Evolutionary conservation across 1,140 invertebrate species (phyloP), one percentile per base, ranked within the genome.

Genomic region (Ceratitis capitata): DNA sequence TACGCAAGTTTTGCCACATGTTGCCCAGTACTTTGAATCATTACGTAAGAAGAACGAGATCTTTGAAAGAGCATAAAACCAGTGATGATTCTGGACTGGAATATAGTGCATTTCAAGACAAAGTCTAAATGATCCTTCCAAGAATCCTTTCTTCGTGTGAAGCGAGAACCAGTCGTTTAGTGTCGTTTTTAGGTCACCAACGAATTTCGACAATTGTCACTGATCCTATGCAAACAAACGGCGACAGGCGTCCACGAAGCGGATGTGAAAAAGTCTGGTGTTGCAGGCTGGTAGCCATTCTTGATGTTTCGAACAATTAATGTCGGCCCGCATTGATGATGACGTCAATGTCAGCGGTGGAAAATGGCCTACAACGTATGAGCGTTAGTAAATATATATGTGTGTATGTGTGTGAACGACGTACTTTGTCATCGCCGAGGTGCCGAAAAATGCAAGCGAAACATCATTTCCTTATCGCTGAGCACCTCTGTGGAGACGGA

Each of bases 151-250:
- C 69, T 7, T 45, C 39, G n/a, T 78, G 39, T 39, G 35, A 78
- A 78, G 51, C n/a, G 19, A n/a, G 51, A 9, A 3, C n/a, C 1
- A 23, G 19, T 23, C 51, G 9, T 56, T 16, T 5, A 53, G 19
- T 5, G 23, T n/a, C 51, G 19, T 7, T 56, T 56, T 23, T n/a
- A n/a, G 5, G 47, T 32, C 82, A 9, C 12, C 47, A 53, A 39
- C 49, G 23, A 51, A 35, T 14, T 83, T 5, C 29, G 1, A 19
- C 19, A 32, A 49, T 32, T 82, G 84, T 82, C 69, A 85, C 82
- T 82, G 84, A 26, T 82, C 84, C 84, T 85, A 19, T 29, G 69
- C 51, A 85, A 85, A 85, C 69, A 85, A n/a, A 10, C 29, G 35
- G 35, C 45, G 26, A 23, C 26, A 74, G 45, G 78, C 16, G 29